A percentile compares a stretch with the other conserved stretches of the same genome.
Evolutionary conservation across 2,797 vertebrate genomes (phyloP).

Genomic region (Gymnoscopelus braueri): DNA sequence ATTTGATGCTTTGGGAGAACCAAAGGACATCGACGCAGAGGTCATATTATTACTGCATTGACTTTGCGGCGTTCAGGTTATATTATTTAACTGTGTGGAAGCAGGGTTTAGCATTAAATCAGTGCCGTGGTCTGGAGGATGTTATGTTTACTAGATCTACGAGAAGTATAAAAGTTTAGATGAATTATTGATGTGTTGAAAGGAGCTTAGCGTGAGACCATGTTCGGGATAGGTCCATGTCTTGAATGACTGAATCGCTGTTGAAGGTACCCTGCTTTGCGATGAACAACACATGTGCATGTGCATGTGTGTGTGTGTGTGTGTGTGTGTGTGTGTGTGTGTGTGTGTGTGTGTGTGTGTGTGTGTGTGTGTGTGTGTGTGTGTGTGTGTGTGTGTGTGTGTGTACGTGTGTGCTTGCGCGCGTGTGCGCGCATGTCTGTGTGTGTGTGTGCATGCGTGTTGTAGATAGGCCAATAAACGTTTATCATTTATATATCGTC

Average conservation of each 20-base stretch:
- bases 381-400: slow-evolving; percentile 10
- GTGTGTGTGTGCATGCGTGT: not conserved
- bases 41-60: not conserved
- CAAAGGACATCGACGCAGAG: not conserved
- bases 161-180: slow-evolving; percentile 19
- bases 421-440: too few relatives aligned
- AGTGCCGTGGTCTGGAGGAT: slow-evolving; percentile 3
- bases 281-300: not conserved
- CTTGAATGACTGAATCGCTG: slow-evolving; percentile 10
- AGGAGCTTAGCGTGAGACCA: slow-evolving; percentile 12
- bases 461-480: too few relatives aligned
- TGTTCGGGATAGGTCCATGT: slow-evolving; percentile 24
- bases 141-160: slow-evolving; percentile 26
- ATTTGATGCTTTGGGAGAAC: not conserved
- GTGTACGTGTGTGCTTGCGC: not conserved
- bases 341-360: slow-evolving; percentile 5
- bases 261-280: not conserved
- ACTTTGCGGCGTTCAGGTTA: slow-evolving; percentile 8
- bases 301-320: not conserved
- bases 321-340: slow-evolving; percentile 1
- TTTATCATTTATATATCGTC: too few relatives aligned
- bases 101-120: slow-evolving; percentile 25
- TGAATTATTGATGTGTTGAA: slow-evolving; percentile 42
- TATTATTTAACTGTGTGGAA: slow-evolving; percentile 32
- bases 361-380: slow-evolving; percentile 9